Base-by-base conservation (phyloP, 2,797 vertebrate species). In the Bovichtus variegatus region DNA sequence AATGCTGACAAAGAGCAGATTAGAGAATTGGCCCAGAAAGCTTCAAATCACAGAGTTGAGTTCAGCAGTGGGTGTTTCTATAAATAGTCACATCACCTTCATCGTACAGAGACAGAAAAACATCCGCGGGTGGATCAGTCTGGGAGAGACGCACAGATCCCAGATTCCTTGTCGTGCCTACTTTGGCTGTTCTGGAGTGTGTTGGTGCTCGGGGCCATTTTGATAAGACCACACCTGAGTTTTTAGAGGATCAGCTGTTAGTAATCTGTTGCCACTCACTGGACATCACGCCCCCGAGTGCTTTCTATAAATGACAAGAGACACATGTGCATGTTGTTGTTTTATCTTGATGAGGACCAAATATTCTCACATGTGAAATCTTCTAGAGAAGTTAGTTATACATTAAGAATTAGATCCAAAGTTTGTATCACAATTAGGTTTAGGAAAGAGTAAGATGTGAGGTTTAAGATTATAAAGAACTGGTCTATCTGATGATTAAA, bases 181-280 rank as follows among this genome's bases (percentile, higher is more conserved):
- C 16, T 55, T 76, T 69, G 81, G 53, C 50, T 73, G 71, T 68
- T 80, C 31, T 73, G 41, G 72, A 80, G 84, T 59, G 12, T 82
- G 74, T n/a, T 23, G 25, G 18, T 13, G 71, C 85, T 85, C 80
- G 63, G 36, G 83, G 87, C 76, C 73, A 36, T 58, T 64, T 63
- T 50, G 36, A 78, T 58, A 76, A 63, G 54, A 73, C 61, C 74
- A 60, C 90, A 91, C 84, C 83, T 90, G 84, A 83, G 85, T 70
- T 83, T 80, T 49, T 21, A 71, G 58, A 66, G 87, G 81, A 75
- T 88, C 90, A 92, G 91, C 80, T 92, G 90, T 80, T 71, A 65
- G 59, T 84, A 58, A 85, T 81, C 38, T 71, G 31, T 66, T 67
- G 29, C 66, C 54, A 65, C 67, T 83, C 81, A 81, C n/a, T 70